Evolutionary conservation across 2,797 vertebrate species (phyloP).

Genomic region (Phyllotis vaccarum): DNA sequence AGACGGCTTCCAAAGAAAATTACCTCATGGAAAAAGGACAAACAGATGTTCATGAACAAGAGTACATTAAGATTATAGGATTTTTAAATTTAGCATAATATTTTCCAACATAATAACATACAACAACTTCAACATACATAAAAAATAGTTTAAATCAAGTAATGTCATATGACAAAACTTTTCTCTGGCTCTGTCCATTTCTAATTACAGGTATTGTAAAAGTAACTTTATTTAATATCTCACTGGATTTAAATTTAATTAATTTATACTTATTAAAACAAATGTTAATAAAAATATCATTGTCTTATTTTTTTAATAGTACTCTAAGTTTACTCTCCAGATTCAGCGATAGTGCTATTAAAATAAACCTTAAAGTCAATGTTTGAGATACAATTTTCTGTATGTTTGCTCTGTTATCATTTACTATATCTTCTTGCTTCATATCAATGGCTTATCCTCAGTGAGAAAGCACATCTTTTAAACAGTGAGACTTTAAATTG

Average conservation of each 20-base stretch:
- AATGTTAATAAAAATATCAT: not conserved
- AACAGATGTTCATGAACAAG: not conserved
- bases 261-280: not conserved
- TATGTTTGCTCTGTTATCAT: constrained; percentile 8
- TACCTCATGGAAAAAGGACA: not conserved
- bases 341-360: not conserved
- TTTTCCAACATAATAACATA: not conserved
- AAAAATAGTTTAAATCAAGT: not conserved
- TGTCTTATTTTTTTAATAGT: not conserved
- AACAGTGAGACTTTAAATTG: not conserved
- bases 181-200: not conserved
- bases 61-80: too few species aligned
- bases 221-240: not conserved
- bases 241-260: not conserved
- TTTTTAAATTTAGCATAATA: not conserved
- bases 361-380: not conserved
- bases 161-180: not conserved
- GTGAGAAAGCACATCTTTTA: not conserved
- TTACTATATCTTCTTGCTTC: not conserved
- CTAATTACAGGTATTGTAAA: constrained; percentile 5
- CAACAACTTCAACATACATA: not conserved
- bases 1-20: not conserved
- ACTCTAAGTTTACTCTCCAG: not conserved
- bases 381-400: not conserved
- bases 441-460: not conserved